phyloP scores from a whole-genome alignment of 2,797 vertebrate genomes.

The Cirrhinus molitorella region DNA sequence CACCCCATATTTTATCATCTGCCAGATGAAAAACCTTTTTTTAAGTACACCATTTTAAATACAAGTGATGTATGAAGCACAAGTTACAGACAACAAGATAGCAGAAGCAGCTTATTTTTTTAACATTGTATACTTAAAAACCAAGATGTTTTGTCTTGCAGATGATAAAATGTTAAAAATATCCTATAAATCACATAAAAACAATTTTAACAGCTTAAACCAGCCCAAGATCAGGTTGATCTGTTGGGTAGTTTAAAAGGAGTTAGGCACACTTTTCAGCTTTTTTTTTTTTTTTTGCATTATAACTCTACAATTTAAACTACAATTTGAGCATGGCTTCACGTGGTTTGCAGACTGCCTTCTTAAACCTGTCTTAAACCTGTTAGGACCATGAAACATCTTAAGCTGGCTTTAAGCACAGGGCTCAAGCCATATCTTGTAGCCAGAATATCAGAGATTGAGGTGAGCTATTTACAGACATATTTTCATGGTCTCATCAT shows the following conservation, averaged over 20 bases:
- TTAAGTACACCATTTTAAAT: no score
- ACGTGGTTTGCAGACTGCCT: background rate
- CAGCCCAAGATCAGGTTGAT: background rate
- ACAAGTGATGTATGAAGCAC: no score
- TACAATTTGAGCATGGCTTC: background rate
- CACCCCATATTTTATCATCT: no score
- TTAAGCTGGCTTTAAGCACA: background rate
- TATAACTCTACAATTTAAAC: background rate
- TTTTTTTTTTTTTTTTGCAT: no score
- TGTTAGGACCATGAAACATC: background rate
- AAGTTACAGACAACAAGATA: no score
- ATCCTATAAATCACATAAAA: background rate
- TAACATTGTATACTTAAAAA: background rate
- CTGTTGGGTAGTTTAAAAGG: background rate
- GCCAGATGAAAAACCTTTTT: no score
- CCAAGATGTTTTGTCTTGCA: background rate
- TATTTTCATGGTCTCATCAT: background rate
- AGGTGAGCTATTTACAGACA: background rate
- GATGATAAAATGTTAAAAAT: background rate
- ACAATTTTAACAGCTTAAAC: background rate
- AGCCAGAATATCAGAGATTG: background rate
- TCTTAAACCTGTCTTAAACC: background rate
- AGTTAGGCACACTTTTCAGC: background rate
- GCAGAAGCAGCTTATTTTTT: no score
- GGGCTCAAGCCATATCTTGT: background rate